phyloP scores from a whole-genome alignment of 2,888 invertebrate genomes.

The Ochropacha duplaris region DNA sequence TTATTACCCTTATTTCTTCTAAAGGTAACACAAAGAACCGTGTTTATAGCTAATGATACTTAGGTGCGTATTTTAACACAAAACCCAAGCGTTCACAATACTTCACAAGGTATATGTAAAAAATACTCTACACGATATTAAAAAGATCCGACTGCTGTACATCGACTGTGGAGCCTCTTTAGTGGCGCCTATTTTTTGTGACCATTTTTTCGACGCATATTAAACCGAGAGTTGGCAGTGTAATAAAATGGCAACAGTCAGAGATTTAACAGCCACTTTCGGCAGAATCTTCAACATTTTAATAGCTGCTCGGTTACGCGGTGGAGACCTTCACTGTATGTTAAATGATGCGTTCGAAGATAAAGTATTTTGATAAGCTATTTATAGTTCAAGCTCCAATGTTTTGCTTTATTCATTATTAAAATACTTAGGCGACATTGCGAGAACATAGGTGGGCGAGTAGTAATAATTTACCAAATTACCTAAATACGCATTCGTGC shows the following conservation, averaged over 20 bases:
- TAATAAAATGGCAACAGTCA: constrained; percentile 77
- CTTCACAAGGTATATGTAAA: constrained; percentile 66
- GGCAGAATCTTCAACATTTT: constrained; percentile 58
- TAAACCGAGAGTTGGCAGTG: constrained; percentile 67
- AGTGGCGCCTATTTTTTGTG: constrained; percentile 81
- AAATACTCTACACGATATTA: constrained; percentile 73
- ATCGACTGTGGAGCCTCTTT: constrained; percentile 52
- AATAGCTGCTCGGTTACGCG: constrained; percentile 46
- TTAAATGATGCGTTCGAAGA: constrained; percentile 3
- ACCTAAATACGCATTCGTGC: neutral
- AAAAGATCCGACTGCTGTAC: constrained; percentile 64
- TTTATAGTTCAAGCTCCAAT: neutral
- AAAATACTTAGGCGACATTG: neutral
- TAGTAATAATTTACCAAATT: neutral
- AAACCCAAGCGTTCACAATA: constrained; percentile 67
- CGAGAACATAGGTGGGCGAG: neutral
- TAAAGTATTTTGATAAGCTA: constrained; percentile 2
- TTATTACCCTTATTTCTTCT: constrained; percentile 77
- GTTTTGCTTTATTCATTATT: neutral
- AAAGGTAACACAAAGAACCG: constrained; percentile 76
- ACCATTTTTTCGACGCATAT: constrained; percentile 70
- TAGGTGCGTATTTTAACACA: constrained; percentile 83
- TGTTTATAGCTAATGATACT: constrained; percentile 82
- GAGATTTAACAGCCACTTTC: constrained; percentile 73
- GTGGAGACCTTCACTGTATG: constrained; percentile 29